These are phyloP conservation scores for Pterostichus niger DNA, from an alignment of 2,888 invertebrate genomes.

Conservation along the genomic window DNA sequence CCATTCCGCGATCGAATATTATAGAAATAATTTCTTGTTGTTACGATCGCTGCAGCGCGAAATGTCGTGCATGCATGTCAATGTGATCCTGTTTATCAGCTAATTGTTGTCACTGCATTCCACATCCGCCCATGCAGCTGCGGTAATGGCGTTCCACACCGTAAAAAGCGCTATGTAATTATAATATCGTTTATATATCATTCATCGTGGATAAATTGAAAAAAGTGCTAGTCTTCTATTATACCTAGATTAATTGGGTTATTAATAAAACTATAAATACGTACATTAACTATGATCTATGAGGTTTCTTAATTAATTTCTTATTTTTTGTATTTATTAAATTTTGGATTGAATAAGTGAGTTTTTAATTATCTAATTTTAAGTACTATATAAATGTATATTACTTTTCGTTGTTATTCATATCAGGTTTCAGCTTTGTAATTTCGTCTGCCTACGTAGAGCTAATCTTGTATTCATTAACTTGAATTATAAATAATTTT, in stretches of 20 bases:
- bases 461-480: slow-evolving; percentile 33
- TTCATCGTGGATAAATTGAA: slow-evolving; percentile 31
- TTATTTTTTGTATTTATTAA: slow-evolving; percentile 43
- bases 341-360: slow-evolving; percentile 47
- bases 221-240: slow-evolving; percentile 32
- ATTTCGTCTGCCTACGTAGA: slow-evolving; percentile 36
- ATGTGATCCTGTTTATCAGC: slow-evolving; percentile 46
- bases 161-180: slow-evolving; percentile 40
- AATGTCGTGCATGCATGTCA: slow-evolving; percentile 38
- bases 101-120: slow-evolving; percentile 51
- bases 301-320: slow-evolving; percentile 61
- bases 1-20: slow-evolving; percentile 17
- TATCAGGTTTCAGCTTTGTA: slow-evolving; percentile 1
- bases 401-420: slow-evolving; percentile 38
- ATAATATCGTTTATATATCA: slow-evolving; percentile 58
- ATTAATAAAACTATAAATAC: slow-evolving; percentile 65
- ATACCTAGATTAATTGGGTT: slow-evolving; percentile 56
- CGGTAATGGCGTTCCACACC: background rate
- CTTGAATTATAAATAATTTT: slow-evolving; percentile 26
- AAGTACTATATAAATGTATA: slow-evolving; percentile 6
- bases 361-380: slow-evolving; percentile 61
- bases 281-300: slow-evolving; percentile 59
- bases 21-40: slow-evolving; percentile 38
- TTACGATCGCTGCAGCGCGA: slow-evolving; percentile 1
- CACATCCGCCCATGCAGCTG: slow-evolving; percentile 33